phyloP scores from a whole-genome alignment of 2,888 invertebrate species.

The Prosapia bicincta region DNA sequence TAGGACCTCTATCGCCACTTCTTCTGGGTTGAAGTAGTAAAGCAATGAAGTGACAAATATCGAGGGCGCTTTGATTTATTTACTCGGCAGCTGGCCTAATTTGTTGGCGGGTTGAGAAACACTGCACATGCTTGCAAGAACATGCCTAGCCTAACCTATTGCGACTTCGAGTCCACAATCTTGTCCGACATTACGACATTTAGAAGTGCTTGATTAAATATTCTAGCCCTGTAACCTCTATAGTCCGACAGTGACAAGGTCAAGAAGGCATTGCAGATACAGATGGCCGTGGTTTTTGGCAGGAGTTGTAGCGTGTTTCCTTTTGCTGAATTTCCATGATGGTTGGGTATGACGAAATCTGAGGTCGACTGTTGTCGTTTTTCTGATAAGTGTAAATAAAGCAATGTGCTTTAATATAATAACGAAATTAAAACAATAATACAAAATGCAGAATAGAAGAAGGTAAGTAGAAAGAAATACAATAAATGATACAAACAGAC shows the following conservation, averaged over 20 bases:
- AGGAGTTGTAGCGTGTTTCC: neutral
- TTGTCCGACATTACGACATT: neutral
- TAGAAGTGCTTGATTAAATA: neutral
- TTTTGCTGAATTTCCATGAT: neutral
- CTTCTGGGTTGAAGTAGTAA: too few relatives aligned
- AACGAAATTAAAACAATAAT: too few relatives aligned
- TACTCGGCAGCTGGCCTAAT: neutral
- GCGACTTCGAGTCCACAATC: neutral
- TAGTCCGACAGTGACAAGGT: neutral
- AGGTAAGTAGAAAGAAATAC: too few relatives aligned
- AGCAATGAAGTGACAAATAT: neutral
- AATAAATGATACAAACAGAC: too few relatives aligned
- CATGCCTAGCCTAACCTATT: neutral
- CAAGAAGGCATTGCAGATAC: neutral
- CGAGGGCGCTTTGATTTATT: neutral
- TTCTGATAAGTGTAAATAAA: too few relatives aligned
- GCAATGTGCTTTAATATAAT: too few relatives aligned
- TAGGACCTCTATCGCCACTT: too few relatives aligned
- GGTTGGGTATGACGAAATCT: too few relatives aligned
- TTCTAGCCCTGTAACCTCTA: neutral
- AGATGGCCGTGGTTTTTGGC: neutral
- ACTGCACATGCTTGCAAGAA: neutral
- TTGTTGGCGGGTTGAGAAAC: neutral
- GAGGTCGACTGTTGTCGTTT: too few relatives aligned
- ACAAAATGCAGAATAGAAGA: too few relatives aligned